phyloP scores from a whole-genome alignment of 2,113 vertebrate species.

The Perccottus glenii region DNA sequence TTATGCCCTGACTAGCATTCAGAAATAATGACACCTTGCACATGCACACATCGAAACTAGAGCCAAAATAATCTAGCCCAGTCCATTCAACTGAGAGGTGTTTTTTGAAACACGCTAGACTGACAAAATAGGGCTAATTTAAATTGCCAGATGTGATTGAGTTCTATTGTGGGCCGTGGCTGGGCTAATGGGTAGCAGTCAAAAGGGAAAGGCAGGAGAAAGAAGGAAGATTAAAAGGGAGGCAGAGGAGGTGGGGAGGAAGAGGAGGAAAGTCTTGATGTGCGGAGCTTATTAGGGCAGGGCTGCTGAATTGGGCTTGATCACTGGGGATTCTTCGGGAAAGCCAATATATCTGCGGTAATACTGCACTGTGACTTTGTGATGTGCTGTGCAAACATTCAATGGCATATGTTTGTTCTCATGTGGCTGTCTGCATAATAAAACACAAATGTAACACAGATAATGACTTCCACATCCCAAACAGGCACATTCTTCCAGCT shows the following conservation, averaged over 20 bases:
- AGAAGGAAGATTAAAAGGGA: conserved; percentile 43
- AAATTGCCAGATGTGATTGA: conserved; percentile 57
- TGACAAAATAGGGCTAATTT: conserved; percentile 57
- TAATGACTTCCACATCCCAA: background rate
- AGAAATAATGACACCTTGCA: conserved; percentile 33
- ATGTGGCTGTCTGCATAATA: background rate
- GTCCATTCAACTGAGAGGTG: too few species aligned
- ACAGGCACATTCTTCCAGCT: background rate
- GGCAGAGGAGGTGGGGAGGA: background rate
- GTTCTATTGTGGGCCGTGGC: conserved; percentile 54
- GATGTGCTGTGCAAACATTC: background rate
- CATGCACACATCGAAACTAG: background rate
- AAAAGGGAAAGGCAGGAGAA: conserved; percentile 13
- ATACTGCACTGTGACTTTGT: conserved; percentile 19
- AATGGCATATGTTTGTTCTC: background rate
- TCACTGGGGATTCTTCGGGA: conserved; percentile 63
- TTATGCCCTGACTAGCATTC: too few species aligned
- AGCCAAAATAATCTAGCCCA: background rate
- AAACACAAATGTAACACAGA: background rate
- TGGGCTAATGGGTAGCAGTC: conserved; percentile 42
- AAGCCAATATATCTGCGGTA: conserved; percentile 49
- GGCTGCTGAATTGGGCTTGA: conserved; percentile 59
- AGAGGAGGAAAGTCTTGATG: conserved; percentile 44
- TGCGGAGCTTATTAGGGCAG: conserved; percentile 59
- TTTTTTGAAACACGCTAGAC: too few species aligned